These are phyloP conservation scores for Oreochromis niloticus DNA, from an alignment of 2,113 vertebrate species.

Conservation along the genomic window DNA sequence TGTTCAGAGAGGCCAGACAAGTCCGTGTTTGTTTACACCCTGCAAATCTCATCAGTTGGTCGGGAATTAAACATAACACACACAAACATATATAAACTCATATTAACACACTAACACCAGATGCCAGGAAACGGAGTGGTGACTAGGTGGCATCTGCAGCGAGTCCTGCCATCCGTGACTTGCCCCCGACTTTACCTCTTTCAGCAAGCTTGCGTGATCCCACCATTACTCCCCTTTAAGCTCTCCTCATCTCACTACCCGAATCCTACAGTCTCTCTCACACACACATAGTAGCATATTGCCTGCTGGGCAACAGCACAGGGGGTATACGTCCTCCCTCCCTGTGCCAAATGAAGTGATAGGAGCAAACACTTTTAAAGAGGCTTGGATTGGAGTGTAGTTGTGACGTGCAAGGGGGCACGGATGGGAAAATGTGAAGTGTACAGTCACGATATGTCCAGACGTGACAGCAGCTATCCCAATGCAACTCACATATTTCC, in stretches of 20 bases:
- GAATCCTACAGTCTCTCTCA: constrained; percentile 1
- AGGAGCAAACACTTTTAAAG: constrained; percentile 24
- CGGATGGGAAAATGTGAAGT: constrained; percentile 28
- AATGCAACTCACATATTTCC: background rate
- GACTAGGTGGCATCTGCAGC: constrained; percentile 33
- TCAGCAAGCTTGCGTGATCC: constrained; percentile 59
- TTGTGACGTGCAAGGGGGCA: constrained; percentile 38
- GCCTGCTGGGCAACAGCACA: constrained; percentile 5
- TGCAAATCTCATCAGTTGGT: constrained; percentile 22
- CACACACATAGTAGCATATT: background rate
- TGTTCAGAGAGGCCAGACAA: constrained; percentile 17
- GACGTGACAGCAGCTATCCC: background rate
- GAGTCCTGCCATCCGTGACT: constrained; percentile 52
- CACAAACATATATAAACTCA: constrained; percentile 2
- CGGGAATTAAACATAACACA: constrained; percentile 29
- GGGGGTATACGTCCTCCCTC: constrained; percentile 12
- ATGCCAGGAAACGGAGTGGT: constrained; percentile 44
- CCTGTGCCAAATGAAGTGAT: constrained; percentile 47
- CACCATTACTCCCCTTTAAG: constrained; percentile 20
- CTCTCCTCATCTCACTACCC: background rate
- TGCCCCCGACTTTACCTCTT: constrained; percentile 38
- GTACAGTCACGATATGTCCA: constrained; percentile 28
- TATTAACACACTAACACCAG: constrained; percentile 51
- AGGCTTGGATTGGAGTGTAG: constrained; percentile 27
- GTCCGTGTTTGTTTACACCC: constrained; percentile 49